Evolutionary conservation across 1,140 invertebrate species (phyloP).

Genomic region (Cydia strobilella): DNA sequence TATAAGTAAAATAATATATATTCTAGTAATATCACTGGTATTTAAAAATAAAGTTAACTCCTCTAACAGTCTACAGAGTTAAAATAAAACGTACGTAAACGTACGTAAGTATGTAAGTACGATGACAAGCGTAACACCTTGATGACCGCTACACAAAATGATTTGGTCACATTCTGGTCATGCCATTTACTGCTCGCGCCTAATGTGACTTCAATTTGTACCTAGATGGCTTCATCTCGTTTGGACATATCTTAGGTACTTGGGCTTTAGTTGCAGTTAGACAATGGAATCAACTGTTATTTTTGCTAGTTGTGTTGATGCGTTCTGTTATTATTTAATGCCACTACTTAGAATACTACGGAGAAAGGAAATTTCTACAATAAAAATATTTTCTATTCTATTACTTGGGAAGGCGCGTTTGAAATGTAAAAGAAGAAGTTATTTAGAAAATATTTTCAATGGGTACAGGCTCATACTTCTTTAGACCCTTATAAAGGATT

Average conservation of each 20-base stretch:
- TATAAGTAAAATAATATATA: too few relatives aligned
- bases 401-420: too few relatives aligned
- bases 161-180: conserved; percentile 71
- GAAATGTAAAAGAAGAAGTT: too few relatives aligned
- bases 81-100: neutral
- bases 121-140: conserved; percentile 42
- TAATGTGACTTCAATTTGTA: conserved; percentile 58
- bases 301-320: neutral
- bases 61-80: neutral
- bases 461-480: too few relatives aligned
- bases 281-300: neutral
- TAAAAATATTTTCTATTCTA: too few relatives aligned
- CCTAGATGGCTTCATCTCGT: conserved; percentile 8
- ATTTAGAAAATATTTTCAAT: too few relatives aligned
- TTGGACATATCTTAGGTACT: neutral
- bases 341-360: too few relatives aligned
- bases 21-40: neutral
- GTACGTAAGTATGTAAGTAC: too few relatives aligned
- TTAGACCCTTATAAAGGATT: too few relatives aligned
- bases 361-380: too few relatives aligned
- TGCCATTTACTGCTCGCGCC: conserved; percentile 62
- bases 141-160: conserved; percentile 66
- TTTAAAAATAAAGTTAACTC: neutral
- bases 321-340: too few relatives aligned
- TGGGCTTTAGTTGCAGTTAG: neutral